Base-by-base conservation (phyloP, 1,140 invertebrate genomes). In the Brachystomella parvula region DNA sequence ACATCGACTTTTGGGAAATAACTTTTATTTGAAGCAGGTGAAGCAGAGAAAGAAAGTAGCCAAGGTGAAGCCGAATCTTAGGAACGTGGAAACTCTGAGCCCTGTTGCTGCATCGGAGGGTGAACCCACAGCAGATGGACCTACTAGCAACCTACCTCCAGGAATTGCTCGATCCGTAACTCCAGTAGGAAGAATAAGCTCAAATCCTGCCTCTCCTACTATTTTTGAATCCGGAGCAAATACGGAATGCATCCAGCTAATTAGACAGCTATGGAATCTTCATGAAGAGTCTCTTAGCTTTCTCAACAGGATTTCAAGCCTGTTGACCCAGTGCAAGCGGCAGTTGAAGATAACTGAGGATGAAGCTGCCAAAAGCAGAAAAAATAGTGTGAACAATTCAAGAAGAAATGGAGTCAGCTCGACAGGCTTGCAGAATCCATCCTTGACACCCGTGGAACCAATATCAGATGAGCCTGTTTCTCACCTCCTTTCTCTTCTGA, bases 181-280 rank as follows among this genome's bases (percentile, higher is more conserved):
- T 19, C 35, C 35, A 9, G 35, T 39, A 9, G 35, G 35, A 19
- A 39, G 19, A 39, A 39, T 39, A 9, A 9, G 35, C 35, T 39
- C 35, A 39, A 39, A 39, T 39, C 35, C 35, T 9, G 28, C 29
- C 9, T 60, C 58, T 3, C 58, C 58, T 28, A 60, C 58, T 28
- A 60, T 60, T 9, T 60, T 60, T 28, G 33, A 65, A 31, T 61
- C 63, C 2, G 64, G 70, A 28, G 61, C 66, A 3, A 72, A 72
- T 57, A 69, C 70, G 2, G 71, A 72, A 56, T 69, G 68, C 49
- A 66, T 70, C 47, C 71, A 72, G 44, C 30, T 72, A 0, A 47
- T 72, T 1, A 56, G 68, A 12, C 68, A 67, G 29, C 35, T 72
- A 9, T 72, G 71, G 71, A 72, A 66, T 21, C 47, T 70, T 30